Evolutionary conservation across 1,140 invertebrate genomes (phyloP).

Genomic region (Brachionus rubens): DNA sequence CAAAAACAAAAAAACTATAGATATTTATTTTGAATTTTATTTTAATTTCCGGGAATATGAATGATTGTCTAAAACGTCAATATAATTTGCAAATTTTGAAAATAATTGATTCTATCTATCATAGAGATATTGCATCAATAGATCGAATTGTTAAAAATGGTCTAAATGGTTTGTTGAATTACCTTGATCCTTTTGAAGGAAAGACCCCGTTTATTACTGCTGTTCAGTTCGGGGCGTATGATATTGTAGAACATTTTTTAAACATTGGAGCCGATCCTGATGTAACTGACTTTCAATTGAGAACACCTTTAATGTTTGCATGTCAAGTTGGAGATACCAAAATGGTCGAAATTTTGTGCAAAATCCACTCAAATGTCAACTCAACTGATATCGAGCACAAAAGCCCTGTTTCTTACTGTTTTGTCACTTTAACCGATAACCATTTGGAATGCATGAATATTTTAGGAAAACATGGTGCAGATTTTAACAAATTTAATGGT

Average conservation of each 20-base stretch:
- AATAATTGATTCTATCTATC: neutral
- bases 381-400: neutral
- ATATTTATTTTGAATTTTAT: no score
- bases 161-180: no score
- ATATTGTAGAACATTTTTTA: constrained; percentile 4
- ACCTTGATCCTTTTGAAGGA: no score
- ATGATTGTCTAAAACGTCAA: neutral
- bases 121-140: neutral
- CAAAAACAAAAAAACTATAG: neutral
- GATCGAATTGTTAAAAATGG: no score
- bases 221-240: no score
- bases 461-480: neutral
- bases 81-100: neutral
- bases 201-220: no score
- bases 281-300: neutral
- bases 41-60: no score
- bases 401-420: constrained; percentile 6
- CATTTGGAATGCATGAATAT: neutral
- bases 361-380: neutral
- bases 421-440: neutral
- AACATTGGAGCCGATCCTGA: neutral
- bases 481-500: neutral
- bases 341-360: neutral
- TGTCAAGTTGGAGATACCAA: neutral
- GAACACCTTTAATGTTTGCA: constrained; percentile 10